Conservation (phyloP, 2,113 vertebrate genomes). For the Nannobrachium achirus region DNA sequence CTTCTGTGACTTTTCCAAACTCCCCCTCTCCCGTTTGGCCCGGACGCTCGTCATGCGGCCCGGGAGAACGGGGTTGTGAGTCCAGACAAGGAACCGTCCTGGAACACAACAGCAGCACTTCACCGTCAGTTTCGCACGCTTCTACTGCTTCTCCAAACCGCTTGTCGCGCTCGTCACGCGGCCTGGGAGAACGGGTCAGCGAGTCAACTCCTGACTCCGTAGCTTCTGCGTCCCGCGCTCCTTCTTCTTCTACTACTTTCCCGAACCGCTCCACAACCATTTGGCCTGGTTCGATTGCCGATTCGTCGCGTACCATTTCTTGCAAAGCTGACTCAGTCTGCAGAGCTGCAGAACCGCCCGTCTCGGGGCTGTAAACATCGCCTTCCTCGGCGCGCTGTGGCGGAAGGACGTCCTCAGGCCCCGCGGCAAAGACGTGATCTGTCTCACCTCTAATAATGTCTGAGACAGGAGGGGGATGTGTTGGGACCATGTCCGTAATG, state of each 20-base stretch:
- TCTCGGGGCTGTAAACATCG: constrained; percentile 18
- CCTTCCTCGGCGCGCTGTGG: background rate
- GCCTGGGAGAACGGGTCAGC: too few species aligned
- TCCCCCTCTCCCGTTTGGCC: constrained; percentile 10
- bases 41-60: background rate
- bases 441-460: constrained; percentile 14
- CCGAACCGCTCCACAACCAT: too few species aligned
- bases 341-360: constrained; percentile 1
- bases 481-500: background rate
- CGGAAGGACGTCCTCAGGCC: background rate
- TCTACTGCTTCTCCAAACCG: too few species aligned
- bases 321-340: constrained; percentile 8
- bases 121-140: too few species aligned
- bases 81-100: too few species aligned
- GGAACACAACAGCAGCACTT: too few species aligned
- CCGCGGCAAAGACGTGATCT: background rate
- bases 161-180: too few species aligned
- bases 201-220: too few species aligned
- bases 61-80: background rate
- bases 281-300: constrained; percentile 15
- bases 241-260: too few species aligned
- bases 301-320: constrained; percentile 22
- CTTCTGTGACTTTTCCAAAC: background rate
- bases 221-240: too few species aligned
- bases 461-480: background rate